Evolutionary conservation across 2,888 invertebrate genomes (phyloP).

Genomic region (Stenodema calcarata): DNA sequence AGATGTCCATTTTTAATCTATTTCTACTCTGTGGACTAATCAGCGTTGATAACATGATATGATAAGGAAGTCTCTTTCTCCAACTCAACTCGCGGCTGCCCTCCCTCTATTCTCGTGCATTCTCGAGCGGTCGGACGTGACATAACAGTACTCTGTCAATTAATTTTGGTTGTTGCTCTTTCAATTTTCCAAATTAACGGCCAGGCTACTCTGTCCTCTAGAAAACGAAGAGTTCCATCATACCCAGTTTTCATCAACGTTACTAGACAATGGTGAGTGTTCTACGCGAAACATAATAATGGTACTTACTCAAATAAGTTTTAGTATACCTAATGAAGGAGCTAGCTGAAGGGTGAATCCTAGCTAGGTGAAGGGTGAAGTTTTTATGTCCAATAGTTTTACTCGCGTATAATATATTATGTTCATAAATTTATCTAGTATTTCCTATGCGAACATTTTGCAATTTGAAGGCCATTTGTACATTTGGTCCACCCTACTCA

Average conservation of each 20-base stretch:
- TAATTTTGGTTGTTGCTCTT: background rate
- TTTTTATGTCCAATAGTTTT: too few relatives aligned
- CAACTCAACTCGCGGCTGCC: background rate
- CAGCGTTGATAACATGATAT: background rate
- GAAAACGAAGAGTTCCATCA: background rate
- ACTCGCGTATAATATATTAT: too few relatives aligned
- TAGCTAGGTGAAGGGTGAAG: too few relatives aligned
- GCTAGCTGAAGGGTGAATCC: too few relatives aligned
- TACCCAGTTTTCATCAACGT: background rate
- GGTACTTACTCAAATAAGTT: too few relatives aligned
- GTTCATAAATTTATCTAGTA: too few relatives aligned
- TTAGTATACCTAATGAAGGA: too few relatives aligned
- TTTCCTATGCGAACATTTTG: too few relatives aligned
- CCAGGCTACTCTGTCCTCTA: background rate
- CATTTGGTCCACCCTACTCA: too few relatives aligned
- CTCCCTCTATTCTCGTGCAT: background rate
- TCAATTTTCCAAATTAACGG: background rate
- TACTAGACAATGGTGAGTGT: background rate
- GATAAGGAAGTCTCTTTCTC: background rate
- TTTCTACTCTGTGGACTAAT: background rate
- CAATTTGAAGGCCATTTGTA: too few relatives aligned
- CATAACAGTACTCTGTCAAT: background rate
- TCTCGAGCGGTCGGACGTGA: background rate
- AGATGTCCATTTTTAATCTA: too few relatives aligned
- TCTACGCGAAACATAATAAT: too few relatives aligned